These are phyloP conservation scores for Heterocephalus glaber DNA, from an alignment of 2,113 vertebrate species.

Conservation along the genomic window DNA sequence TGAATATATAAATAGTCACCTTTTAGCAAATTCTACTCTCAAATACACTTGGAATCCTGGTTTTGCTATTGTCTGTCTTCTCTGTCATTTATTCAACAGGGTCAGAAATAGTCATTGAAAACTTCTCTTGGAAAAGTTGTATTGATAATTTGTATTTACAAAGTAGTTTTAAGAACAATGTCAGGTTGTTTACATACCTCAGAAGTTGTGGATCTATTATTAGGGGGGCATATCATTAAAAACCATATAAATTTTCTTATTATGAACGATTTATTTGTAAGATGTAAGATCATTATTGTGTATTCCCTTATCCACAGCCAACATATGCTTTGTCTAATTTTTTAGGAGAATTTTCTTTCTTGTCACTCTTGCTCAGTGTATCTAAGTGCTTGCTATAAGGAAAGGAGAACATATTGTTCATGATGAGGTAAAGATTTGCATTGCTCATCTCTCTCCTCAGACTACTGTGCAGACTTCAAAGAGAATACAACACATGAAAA, in stretches of 20 bases:
- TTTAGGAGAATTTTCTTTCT: not conserved
- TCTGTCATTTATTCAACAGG: not conserved
- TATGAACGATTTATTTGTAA: not conserved
- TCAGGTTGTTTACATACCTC: not conserved
- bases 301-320: not conserved
- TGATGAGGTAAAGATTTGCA: not conserved
- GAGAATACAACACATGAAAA: not conserved
- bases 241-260: not conserved
- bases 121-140: not conserved
- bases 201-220: not conserved
- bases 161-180: not conserved
- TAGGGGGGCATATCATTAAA: not conserved
- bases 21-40: not conserved
- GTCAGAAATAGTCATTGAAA: not conserved
- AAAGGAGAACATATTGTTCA: not conserved
- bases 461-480: not conserved
- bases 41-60: not conserved
- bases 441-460: not conserved
- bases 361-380: not conserved
- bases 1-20: not conserved
- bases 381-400: not conserved
- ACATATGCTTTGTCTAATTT: not conserved
- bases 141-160: not conserved
- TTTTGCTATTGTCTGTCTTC: not conserved
- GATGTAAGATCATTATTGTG: not conserved